Conservation (phyloP, 2,888 invertebrate genomes). For the Stictocephala bisonia region DNA sequence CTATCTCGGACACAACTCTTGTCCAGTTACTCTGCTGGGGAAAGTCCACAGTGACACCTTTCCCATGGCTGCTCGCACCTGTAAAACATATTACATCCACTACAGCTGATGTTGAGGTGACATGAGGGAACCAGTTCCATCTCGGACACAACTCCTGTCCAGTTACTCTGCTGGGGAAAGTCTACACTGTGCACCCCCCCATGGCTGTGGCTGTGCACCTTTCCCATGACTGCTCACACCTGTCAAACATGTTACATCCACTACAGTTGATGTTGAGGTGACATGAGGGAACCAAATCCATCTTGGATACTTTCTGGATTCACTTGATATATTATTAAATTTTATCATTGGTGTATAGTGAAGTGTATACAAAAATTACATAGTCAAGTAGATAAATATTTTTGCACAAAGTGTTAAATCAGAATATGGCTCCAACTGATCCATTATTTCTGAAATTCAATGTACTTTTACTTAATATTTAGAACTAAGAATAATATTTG, state of each 20-base stretch:
- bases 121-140: constrained; percentile 83
- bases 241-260: constrained; percentile 68
- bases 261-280: constrained; percentile 72
- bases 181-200: too few species aligned
- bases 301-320: constrained; percentile 87
- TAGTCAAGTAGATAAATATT: too few species aligned
- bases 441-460: too few species aligned
- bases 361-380: too few species aligned
- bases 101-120: constrained; percentile 72
- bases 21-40: constrained; percentile 93
- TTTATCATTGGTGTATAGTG: too few species aligned
- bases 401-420: too few species aligned
- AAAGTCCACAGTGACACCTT: constrained; percentile 90
- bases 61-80: constrained; percentile 80
- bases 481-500: too few species aligned
- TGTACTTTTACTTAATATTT: too few species aligned
- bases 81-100: constrained; percentile 68
- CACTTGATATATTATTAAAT: too few species aligned
- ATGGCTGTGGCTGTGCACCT: too few species aligned
- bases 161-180: constrained; percentile 89
- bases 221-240: constrained; percentile 81
- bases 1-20: constrained; percentile 89
- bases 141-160: constrained; percentile 90
- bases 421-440: too few species aligned
- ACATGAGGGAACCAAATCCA: constrained; percentile 81